Evolutionary conservation across 1,140 invertebrate genomes (phyloP).

Genomic region (Schmidtea mediterranea): DNA sequence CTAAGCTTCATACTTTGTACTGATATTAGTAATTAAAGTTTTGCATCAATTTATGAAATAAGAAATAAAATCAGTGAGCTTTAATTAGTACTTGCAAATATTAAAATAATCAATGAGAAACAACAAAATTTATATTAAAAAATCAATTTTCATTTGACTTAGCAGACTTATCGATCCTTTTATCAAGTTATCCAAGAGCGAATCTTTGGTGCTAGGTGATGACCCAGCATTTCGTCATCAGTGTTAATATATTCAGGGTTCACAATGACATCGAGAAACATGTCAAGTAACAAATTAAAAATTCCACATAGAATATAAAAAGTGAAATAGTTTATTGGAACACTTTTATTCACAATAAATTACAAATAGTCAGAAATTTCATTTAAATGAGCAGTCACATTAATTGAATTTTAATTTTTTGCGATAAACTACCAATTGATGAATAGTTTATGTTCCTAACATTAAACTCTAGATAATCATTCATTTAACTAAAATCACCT

Average conservation of each 20-base stretch:
- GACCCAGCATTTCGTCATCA: slow-evolving; percentile 94
- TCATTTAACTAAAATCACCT: slow-evolving; percentile 28
- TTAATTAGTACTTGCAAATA: too few species aligned
- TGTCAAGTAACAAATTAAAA: slow-evolving; percentile 87
- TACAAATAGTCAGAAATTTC: slow-evolving; percentile 74
- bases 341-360: slow-evolving; percentile 39
- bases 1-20: too few species aligned
- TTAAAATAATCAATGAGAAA: too few species aligned
- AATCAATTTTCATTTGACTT: too few species aligned
- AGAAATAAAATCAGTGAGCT: too few species aligned
- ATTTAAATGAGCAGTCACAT: slow-evolving; percentile 70
- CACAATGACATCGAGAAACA: slow-evolving; percentile 64
- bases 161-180: too few species aligned
- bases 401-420: slow-evolving; percentile 82
- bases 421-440: slow-evolving; percentile 83
- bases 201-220: slow-evolving; percentile 81
- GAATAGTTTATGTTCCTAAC: slow-evolving; percentile 80
- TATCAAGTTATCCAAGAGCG: too few species aligned
- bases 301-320: slow-evolving; percentile 77
- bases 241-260: slow-evolving; percentile 92
- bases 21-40: too few species aligned
- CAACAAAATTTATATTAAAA: too few species aligned
- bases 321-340: slow-evolving; percentile 94
- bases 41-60: too few species aligned
- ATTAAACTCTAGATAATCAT: not conserved